Base-by-base conservation (phyloP, 1,140 invertebrate genomes). In the Panagrolaimus sp. region DNA sequence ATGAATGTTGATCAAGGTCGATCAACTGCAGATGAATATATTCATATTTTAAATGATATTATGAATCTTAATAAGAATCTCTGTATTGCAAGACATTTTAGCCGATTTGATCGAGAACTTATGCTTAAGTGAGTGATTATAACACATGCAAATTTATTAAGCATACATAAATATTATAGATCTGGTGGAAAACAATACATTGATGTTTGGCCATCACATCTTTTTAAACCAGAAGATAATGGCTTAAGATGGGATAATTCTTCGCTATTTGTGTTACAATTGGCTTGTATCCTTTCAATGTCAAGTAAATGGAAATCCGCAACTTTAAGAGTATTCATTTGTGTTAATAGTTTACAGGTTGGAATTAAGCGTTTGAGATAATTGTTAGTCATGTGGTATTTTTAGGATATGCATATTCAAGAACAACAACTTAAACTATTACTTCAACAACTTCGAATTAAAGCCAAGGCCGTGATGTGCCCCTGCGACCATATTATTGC, bases 231-330 rank as follows among this genome's bases (percentile, higher is more conserved):
- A 7, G 88, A 87, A 0, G 87, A 89, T 75, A 88, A 89, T 14
- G 69, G 89, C 91, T 65, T 83, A 15, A 67, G 78, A 38, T 83
- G 80, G 80, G 81, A 83, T 63, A 83, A 83, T 46, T 73, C 86
- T 32, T 87, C 86, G 70, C 86, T 98, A 63, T 98, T 98, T 84
- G 90, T 96, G 87, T 89, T 98, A 78, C 96, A 99, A 84, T 84
- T 98, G 62, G 93, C 94, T 1, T 96, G 94, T 77, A 96, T 99
- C 68, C 88, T 97, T 17, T 91, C 94, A 77, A 98, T 98, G 90
- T 58, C 83, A 73, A 48, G 73, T 67, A 81, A 83, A 65, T 88
- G 89, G 78, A 94, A 91, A 89, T 90, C 90, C 75, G 89, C 89
- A 74, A 87, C 93, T 46, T 85, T 96, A 38, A 86, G 94, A 45